Evolutionary conservation across 2,113 vertebrate genomes (phyloP).

Genomic region (Centrocercus urophasianus): DNA sequence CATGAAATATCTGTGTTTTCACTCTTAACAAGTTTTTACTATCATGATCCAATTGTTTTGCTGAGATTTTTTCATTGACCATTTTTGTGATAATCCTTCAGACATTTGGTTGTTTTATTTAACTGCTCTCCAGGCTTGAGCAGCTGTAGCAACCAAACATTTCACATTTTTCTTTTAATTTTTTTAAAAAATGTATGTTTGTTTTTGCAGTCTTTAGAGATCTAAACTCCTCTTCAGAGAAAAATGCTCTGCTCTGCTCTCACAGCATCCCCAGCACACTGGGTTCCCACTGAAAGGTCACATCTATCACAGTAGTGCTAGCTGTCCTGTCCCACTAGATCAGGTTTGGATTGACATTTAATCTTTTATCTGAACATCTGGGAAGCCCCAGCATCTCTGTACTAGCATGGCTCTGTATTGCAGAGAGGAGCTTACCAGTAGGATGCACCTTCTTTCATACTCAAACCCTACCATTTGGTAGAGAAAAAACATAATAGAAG

Average conservation of each 20-base stretch:
- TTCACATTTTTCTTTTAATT: background rate
- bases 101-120: background rate
- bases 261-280: rapidly evolving
- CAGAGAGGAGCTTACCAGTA: background rate
- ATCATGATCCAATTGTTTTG: background rate
- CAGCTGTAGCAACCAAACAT: background rate
- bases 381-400: background rate
- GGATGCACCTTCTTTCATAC: background rate
- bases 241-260: background rate
- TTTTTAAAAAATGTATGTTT: background rate
- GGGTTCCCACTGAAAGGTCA: background rate
- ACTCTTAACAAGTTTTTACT: background rate
- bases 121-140: background rate
- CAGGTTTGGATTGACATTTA: background rate
- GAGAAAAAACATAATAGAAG: background rate
- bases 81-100: background rate
- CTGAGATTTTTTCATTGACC: background rate
- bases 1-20: background rate
- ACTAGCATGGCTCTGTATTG: rapidly evolving
- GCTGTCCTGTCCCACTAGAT: background rate
- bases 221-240: background rate
- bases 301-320: background rate
- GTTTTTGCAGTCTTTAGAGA: background rate
- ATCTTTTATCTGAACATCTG: background rate
- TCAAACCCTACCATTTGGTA: background rate